Percentiles rank a stretch among this genome's conserved stretches.
These are phyloP conservation scores for Gonatopus flavifemur DNA, from an alignment of 1,140 invertebrate species.

Conservation along the genomic window DNA sequence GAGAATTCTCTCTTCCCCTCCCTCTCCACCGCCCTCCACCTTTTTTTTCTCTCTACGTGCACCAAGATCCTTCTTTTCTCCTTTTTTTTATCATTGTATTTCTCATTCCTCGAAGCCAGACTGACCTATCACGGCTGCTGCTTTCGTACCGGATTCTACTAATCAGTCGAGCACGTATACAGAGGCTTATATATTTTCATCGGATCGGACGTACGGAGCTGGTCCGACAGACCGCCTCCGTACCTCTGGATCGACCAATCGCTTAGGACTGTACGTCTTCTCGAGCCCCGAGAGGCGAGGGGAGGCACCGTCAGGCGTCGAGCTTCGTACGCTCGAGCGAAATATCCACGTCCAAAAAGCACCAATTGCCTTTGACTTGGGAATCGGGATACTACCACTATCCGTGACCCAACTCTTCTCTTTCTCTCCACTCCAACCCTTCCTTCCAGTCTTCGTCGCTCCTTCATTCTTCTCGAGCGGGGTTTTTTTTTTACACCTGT, in stretches of 20 bases:
- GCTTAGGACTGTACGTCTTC: conserved; percentile 12
- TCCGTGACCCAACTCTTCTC: too few species aligned
- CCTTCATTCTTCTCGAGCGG: too few species aligned
- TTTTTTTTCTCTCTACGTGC: too few species aligned
- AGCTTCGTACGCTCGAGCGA: too few species aligned
- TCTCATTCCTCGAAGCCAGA: conserved; percentile 21
- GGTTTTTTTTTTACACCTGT: neutral
- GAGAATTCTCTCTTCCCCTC: neutral
- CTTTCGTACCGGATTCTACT: conserved; percentile 38
- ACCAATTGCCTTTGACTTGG: too few species aligned
- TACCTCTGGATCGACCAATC: conserved; percentile 42
- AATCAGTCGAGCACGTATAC: conserved; percentile 53
- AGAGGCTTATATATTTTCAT: conserved; percentile 57
- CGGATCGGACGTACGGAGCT: too few species aligned
- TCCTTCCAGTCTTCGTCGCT: conserved; percentile 11
- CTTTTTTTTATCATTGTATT: neutral
- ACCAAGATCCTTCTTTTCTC: conserved; percentile 7
- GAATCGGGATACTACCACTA: too few species aligned
- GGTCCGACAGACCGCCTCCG: conserved; percentile 43
- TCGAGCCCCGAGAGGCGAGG: conserved; percentile 12
- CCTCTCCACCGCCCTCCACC: too few species aligned
- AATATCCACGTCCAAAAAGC: too few species aligned
- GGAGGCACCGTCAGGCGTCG: conserved; percentile 24
- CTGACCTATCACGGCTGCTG: conserved; percentile 18
- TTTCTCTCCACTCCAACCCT: too few species aligned